Base-by-base conservation (phyloP, 2,888 invertebrate genomes). In the Gortyna flavago region DNA sequence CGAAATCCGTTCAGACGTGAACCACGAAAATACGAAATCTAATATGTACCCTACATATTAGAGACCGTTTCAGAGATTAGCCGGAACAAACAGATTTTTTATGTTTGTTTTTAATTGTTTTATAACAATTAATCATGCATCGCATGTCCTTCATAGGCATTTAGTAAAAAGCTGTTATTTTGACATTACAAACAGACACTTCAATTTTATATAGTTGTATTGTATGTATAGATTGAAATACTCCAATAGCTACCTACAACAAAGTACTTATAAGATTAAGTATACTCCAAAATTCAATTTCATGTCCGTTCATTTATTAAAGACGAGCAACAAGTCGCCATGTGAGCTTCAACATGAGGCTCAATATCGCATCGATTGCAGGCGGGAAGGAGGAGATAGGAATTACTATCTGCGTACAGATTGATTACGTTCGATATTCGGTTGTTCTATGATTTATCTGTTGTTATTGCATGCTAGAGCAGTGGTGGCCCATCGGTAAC, bases 241-340 rank as follows among this genome's bases (percentile, higher is more conserved):
- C 21, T 44, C 13, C 44, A 44, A 29, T 66, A 38, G 18, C 9
- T 38, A 29, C 18, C 29, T 8, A 44, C 9, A 44, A 35, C 35
- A 29, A 32, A n/a, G 2, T n/a, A 35, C 18, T 35, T 57, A 57
- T 48, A 21, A 25, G 13, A 9, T 59, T 59, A 44, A 61, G 29
- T 74, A 75, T 75, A 32, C 35, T 35, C 38, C 16, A 69, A 66
- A 62, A 71, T 77, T 78, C 51, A 86, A 84, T 84, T 75, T 86
- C 68, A 83, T 69, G 57, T 69, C 25, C 32, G 54, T 77, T 67
- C 78, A 62, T 85, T 82, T 81, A 64, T 72, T 57, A 32, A 66
- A 72, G 54, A 62, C 72, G 18, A 72, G 72, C 78, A 83, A 68
- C 81, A 83, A 85, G 86, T 82, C 70, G 54, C 25, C 1, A 18